Evolutionary conservation across 2,888 invertebrate genomes (phyloP).

Genomic region (Thalpophila matura): DNA sequence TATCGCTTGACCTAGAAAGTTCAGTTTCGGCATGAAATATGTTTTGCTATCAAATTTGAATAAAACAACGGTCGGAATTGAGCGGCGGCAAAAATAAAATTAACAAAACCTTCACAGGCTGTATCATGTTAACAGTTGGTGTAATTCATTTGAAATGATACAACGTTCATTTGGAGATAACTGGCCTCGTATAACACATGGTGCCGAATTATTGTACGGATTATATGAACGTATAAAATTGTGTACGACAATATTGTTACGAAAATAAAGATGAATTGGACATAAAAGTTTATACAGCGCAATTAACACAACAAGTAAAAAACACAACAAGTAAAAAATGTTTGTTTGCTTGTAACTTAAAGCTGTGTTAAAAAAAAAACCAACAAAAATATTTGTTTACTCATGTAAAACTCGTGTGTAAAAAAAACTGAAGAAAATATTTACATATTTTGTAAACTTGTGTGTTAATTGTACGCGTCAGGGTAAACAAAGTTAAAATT

Average conservation of each 20-base stretch:
- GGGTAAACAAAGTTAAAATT: no score
- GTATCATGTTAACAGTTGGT: slow-evolving; percentile 69
- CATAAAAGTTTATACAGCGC: slow-evolving; percentile 40
- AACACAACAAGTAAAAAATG: no score
- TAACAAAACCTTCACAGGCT: slow-evolving; percentile 69
- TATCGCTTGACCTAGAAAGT: slow-evolving; percentile 74
- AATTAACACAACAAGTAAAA: slow-evolving; percentile 32
- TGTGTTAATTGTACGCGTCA: slow-evolving; percentile 5
- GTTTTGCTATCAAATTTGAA: slow-evolving; percentile 82
- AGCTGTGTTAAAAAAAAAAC: no score
- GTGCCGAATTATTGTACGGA: slow-evolving; percentile 41
- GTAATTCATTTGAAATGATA: slow-evolving; percentile 73
- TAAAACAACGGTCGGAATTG: slow-evolving; percentile 67
- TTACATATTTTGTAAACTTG: no score
- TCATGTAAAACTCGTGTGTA: no score
- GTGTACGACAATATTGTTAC: slow-evolving; percentile 30
- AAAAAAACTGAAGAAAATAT: no score
- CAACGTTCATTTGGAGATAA: slow-evolving; percentile 65
- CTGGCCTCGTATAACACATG: slow-evolving; percentile 52
- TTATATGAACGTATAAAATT: slow-evolving; percentile 47
- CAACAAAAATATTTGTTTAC: no score
- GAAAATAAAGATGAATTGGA: slow-evolving; percentile 52
- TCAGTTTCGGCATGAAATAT: slow-evolving; percentile 79
- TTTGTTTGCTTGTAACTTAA: no score
- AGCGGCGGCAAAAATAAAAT: slow-evolving; percentile 70